Base-by-base conservation (phyloP, 1,140 invertebrate species). In the Uloborus diversus region DNA sequence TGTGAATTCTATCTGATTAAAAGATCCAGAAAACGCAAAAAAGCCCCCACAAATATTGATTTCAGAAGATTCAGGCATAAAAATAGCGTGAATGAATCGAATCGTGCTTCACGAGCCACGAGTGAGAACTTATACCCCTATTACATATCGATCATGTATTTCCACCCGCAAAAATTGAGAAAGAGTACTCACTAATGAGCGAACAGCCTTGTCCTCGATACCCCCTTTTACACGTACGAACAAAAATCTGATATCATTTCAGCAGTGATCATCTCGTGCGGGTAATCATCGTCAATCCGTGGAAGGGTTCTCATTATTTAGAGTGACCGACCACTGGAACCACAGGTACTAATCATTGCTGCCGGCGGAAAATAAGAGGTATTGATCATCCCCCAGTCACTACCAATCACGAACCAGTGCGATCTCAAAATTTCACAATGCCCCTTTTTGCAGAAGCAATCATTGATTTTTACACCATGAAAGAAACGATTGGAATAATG, bases 281-380 rank as follows among this genome's bases (percentile, higher is more conserved):
- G 23, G 51, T 20, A n/a, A 25, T 35, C 35, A 68, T 68, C 64
- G 37, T 51, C 64, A 51, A 35, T 14, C 51, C 51, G 17, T 47
- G 61, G 35, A 9, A 62, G 23, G 62, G 35, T 20, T 17, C 42
- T 68, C 42, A 68, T 68, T 68, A 68, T 51, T 30, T 68, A 68
- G 64, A 68, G 64, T 68, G 64, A 68, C 37, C 47, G 42, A 49
- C 51, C 37, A 32, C 30, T 32, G 64, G 32, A 51, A 68, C 64
- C 64, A 30, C 64, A 68, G 42, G 64, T 68, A 68, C 64, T 68
- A 68, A 68, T 68, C 64, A 68, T 49, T 25, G 64, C 11, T 13
- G n/a, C n/a, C 17, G 17, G 37, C 9, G 64, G 37, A 68, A 37
- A 68, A 68, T 68, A 68, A 68, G 47, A 51, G 64, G 23, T 11